phyloP scores from a whole-genome alignment of 2,113 vertebrate species.

The Erythrocebus patas region DNA sequence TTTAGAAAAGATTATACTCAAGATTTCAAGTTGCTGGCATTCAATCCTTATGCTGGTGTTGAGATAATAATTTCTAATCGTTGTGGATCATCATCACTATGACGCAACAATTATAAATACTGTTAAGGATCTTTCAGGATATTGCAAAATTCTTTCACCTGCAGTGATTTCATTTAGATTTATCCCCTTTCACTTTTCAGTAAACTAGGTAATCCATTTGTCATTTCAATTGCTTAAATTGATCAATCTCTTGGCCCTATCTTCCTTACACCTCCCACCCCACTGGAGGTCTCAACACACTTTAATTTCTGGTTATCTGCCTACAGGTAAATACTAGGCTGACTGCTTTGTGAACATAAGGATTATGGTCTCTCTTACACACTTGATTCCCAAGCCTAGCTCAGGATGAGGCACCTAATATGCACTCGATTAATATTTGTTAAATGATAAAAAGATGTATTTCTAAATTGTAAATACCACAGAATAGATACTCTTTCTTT shows the following conservation, averaged over 20 bases:
- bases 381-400: not conserved
- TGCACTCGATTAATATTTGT: not conserved
- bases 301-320: not conserved
- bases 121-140: not conserved
- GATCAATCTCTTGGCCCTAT: not conserved
- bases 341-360: not conserved
- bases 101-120: not conserved
- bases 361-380: not conserved
- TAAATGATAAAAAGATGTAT: not conserved
- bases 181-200: not conserved
- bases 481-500: not conserved
- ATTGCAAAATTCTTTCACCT: not conserved
- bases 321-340: not conserved
- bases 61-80: not conserved
- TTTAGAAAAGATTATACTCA: not conserved
- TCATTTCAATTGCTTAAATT: not conserved
- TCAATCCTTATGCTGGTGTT: not conserved
- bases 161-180: not conserved
- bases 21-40: not conserved
- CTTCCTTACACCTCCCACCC: not conserved
- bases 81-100: not conserved
- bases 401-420: not conserved
- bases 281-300: not conserved
- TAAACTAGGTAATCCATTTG: not conserved
- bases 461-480: not conserved